Evolutionary conservation across 2,888 invertebrate genomes (phyloP).

Genomic region (Dasysyrphus tricinctus): DNA sequence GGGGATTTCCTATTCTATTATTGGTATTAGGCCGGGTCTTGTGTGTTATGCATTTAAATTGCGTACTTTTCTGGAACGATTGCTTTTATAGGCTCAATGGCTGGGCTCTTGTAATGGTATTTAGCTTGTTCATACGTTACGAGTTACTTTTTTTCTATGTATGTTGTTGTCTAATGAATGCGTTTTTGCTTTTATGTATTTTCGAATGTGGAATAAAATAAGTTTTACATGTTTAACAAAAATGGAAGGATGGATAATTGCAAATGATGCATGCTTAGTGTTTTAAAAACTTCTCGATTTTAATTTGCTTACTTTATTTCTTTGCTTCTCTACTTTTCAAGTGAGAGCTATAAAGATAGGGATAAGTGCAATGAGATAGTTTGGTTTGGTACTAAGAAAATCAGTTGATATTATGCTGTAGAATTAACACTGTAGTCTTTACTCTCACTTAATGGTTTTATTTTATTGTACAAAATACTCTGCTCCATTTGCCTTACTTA

Average conservation of each 20-base stretch:
- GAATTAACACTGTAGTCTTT: too few species aligned
- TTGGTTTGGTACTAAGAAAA: too few species aligned
- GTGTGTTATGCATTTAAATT: constrained; percentile 84
- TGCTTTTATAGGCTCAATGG: constrained; percentile 64
- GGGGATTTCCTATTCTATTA: constrained; percentile 84
- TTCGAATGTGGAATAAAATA: background rate
- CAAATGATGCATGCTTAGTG: constrained; percentile 68
- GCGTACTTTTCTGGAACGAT: constrained; percentile 82
- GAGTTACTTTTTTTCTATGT: background rate
- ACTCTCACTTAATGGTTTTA: too few species aligned
- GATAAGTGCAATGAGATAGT: too few species aligned
- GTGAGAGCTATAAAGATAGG: too few species aligned
- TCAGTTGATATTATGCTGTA: too few species aligned
- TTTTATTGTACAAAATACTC: too few species aligned
- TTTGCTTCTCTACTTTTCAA: too few species aligned
- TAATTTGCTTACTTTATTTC: too few species aligned
- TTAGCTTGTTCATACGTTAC: constrained; percentile 46
- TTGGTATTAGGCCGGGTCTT: constrained; percentile 84
- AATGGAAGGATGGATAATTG: constrained; percentile 48
- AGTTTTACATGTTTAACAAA: constrained; percentile 34
- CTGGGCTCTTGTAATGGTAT: constrained; percentile 15
- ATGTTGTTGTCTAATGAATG: background rate
- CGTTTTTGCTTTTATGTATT: background rate
- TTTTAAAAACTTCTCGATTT: background rate
- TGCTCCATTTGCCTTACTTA: too few species aligned